A percentile compares a stretch with the other conserved stretches of the same genome.
Conservation (phyloP, 2,797 vertebrate species). For the Lithobates pipiens region DNA sequence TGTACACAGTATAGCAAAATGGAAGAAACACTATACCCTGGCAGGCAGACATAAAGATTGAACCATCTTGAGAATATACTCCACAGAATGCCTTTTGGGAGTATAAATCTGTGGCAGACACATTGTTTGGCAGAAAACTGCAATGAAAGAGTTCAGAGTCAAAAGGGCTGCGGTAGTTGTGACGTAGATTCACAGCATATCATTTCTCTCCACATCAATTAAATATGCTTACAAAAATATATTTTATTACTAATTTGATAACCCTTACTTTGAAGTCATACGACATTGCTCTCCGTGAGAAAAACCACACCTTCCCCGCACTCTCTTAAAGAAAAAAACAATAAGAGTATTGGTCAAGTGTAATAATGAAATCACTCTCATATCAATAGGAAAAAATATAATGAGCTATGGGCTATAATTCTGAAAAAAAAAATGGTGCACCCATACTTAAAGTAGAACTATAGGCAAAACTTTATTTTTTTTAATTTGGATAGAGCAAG, state of each 20-base stretch:
- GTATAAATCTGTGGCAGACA: constrained; percentile 85
- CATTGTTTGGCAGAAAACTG: constrained; percentile 91
- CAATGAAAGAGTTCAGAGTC: constrained; percentile 44
- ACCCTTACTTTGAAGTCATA: constrained; percentile 88
- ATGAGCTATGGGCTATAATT: neutral
- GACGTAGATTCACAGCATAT: neutral
- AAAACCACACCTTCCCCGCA: constrained; percentile 88
- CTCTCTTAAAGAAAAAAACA: constrained; percentile 76
- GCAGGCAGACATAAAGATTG: constrained; percentile 90
- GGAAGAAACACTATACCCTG: constrained; percentile 79
- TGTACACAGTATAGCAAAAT: neutral
- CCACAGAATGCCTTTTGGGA: constrained; percentile 95
- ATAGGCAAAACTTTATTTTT: no score
- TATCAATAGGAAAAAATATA: neutral
- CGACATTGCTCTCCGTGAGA: constrained; percentile 89
- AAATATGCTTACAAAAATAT: neutral
- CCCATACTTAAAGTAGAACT: no score
- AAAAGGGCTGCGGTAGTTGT: no score
- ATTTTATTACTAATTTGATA: neutral
- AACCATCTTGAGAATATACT: constrained; percentile 87
- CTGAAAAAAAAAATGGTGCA: no score
- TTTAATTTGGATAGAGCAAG: no score
- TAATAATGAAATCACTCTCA: no score
- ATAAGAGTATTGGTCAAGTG: no score
- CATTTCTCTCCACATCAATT: neutral